phyloP scores from a whole-genome alignment of 2,888 invertebrate species.

The Sarcophaga rosellei region DNA sequence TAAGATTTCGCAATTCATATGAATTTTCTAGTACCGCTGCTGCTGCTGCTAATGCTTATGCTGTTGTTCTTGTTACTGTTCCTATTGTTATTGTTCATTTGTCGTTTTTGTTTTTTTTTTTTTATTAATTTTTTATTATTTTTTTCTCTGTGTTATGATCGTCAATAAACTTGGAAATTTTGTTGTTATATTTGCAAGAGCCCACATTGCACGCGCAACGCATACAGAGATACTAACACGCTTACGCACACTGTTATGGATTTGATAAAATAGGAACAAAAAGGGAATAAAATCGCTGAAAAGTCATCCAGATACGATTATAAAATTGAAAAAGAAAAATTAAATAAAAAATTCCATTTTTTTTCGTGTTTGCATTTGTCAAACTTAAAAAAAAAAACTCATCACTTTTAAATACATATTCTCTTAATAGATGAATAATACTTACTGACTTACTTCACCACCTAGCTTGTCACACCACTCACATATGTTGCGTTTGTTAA shows the following conservation, averaged over 20 bases:
- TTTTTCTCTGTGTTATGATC: background rate
- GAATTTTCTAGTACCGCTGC: background rate
- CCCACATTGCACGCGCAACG: background rate
- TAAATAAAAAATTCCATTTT: background rate
- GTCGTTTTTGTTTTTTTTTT: slow-evolving; percentile 35
- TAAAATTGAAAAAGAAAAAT: background rate
- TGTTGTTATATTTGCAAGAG: background rate
- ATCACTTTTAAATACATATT: too few relatives aligned
- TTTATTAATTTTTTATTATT: slow-evolving; percentile 29
- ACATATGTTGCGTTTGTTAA: too few relatives aligned
- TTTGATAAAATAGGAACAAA: background rate
- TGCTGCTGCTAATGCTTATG: background rate
- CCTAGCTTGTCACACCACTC: too few relatives aligned
- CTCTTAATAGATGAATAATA: too few relatives aligned
- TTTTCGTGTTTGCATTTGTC: background rate
- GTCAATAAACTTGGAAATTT: background rate
- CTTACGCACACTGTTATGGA: background rate
- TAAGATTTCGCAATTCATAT: slow-evolving; percentile 40
- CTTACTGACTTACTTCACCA: too few relatives aligned
- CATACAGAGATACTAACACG: background rate
- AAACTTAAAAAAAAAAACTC: too few relatives aligned
- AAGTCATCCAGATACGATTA: background rate
- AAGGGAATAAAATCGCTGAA: background rate
- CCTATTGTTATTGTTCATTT: slow-evolving; percentile 7
- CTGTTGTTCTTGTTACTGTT: background rate